These are phyloP conservation scores for Hemithea aestivaria DNA, from an alignment of 2,888 invertebrate species.

Conservation along the genomic window DNA sequence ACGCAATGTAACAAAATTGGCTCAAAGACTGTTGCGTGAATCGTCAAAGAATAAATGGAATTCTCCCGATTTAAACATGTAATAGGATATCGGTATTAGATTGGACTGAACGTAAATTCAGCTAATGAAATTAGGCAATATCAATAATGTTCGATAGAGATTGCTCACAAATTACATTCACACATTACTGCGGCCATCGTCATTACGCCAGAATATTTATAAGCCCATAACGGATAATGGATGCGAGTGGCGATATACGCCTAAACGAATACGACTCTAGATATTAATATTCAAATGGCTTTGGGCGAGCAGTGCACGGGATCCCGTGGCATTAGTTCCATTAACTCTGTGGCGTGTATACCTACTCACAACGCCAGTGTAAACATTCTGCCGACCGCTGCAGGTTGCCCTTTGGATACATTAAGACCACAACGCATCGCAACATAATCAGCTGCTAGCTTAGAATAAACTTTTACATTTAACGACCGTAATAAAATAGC, in stretches of 20 bases:
- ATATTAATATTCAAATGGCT: slow-evolving; percentile 72
- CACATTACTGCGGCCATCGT: slow-evolving; percentile 33
- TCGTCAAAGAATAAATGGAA: too few relatives aligned
- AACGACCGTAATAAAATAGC: slow-evolving; percentile 31
- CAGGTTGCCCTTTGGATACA: slow-evolving; percentile 42
- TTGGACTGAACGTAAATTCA: background rate
- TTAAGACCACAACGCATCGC: slow-evolving; percentile 34
- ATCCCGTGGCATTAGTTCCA: slow-evolving; percentile 58
- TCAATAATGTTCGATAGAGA: slow-evolving; percentile 8
- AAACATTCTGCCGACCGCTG: slow-evolving; percentile 36
- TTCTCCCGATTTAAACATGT: background rate
- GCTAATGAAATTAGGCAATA: slow-evolving; percentile 4
- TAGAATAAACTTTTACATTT: slow-evolving; percentile 35
- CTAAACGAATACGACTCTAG: slow-evolving; percentile 49
- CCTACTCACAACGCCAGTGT: slow-evolving; percentile 35
- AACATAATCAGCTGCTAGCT: slow-evolving; percentile 44
- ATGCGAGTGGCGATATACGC: slow-evolving; percentile 49
- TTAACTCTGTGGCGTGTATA: slow-evolving; percentile 52
- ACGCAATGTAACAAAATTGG: slow-evolving; percentile 25
- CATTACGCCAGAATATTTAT: slow-evolving; percentile 47
- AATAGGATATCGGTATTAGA: background rate
- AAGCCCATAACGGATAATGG: slow-evolving; percentile 53
- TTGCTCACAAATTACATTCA: slow-evolving; percentile 31
- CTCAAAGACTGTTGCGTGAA: background rate
- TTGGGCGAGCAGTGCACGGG: slow-evolving; percentile 50